phyloP scores from a whole-genome alignment of 2,113 vertebrate genomes.

The Phainopepla nitens region DNA sequence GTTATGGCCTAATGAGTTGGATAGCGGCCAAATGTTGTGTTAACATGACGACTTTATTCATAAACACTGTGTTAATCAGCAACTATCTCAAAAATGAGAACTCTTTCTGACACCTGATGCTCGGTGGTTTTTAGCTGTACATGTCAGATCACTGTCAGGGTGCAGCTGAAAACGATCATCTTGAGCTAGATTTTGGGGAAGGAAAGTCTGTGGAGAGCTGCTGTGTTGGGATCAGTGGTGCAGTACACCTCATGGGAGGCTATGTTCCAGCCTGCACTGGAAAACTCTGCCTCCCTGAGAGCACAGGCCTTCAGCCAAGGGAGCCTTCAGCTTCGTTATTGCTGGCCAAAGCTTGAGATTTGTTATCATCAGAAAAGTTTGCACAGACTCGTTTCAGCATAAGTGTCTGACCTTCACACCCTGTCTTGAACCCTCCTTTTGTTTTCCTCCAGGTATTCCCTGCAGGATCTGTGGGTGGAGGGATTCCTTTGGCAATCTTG shows the following conservation, averaged over 20 bases:
- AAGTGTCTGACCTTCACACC: background rate
- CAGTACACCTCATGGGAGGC: background rate
- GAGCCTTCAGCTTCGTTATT: fast-evolving
- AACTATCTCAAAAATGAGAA: background rate
- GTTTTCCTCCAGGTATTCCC: background rate
- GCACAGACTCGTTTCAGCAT: background rate
- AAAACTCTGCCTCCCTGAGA: background rate
- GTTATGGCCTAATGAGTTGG: background rate
- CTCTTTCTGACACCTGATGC: background rate
- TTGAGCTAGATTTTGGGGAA: background rate
- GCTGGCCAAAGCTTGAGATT: background rate
- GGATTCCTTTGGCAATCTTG: background rate
- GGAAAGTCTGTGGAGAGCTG: background rate
- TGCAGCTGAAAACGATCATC: fast-evolving
- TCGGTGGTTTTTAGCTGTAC: background rate
- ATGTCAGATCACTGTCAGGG: background rate
- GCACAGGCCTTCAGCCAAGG: background rate
- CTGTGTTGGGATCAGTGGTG: background rate
- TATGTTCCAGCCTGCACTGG: background rate
- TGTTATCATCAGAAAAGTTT: background rate
- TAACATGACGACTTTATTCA: background rate
- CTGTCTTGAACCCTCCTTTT: background rate
- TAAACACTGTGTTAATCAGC: background rate
- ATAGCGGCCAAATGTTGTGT: background rate
- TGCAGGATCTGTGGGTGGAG: background rate